These are phyloP conservation scores for Holcopasites calliopsidis DNA, from an alignment of 1,140 invertebrate genomes.

Conservation along the genomic window DNA sequence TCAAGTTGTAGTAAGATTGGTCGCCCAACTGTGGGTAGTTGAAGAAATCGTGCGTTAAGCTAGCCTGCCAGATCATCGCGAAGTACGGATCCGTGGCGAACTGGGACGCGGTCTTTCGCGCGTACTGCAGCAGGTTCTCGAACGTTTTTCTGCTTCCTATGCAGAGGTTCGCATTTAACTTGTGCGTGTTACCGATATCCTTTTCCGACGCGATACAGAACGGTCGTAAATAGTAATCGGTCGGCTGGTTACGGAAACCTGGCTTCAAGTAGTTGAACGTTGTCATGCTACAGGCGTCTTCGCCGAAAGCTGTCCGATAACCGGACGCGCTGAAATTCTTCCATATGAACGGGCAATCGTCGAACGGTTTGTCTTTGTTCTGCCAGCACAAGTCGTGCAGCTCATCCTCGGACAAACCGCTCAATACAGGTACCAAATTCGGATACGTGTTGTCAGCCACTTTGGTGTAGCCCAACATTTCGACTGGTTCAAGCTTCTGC, in stretches of 20 bases:
- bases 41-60: conserved; percentile 80
- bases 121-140: conserved; percentile 75
- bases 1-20: conserved; percentile 66
- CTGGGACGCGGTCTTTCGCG: conserved; percentile 77
- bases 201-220: conserved; percentile 76
- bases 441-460: conserved; percentile 92
- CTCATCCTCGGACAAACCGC: conserved; percentile 83
- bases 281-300: conserved; percentile 81
- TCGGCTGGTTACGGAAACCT: conserved; percentile 81
- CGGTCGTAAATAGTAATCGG: conserved; percentile 82
- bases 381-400: conserved; percentile 83
- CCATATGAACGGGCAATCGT: conserved; percentile 82
- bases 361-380: conserved; percentile 78
- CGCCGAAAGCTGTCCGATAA: conserved; percentile 81
- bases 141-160: conserved; percentile 78
- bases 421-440: conserved; percentile 87
- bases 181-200: conserved; percentile 77
- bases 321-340: conserved; percentile 79
- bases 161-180: conserved; percentile 80
- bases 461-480: conserved; percentile 90
- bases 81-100: conserved; percentile 79
- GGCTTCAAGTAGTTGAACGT: conserved; percentile 82
- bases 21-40: conserved; percentile 78
- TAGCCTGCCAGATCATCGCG: conserved; percentile 79
- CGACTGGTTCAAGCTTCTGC: conserved; percentile 82